Evolutionary conservation across 2,888 invertebrate genomes (phyloP).

Genomic region (Keiferia lycopersicella): DNA sequence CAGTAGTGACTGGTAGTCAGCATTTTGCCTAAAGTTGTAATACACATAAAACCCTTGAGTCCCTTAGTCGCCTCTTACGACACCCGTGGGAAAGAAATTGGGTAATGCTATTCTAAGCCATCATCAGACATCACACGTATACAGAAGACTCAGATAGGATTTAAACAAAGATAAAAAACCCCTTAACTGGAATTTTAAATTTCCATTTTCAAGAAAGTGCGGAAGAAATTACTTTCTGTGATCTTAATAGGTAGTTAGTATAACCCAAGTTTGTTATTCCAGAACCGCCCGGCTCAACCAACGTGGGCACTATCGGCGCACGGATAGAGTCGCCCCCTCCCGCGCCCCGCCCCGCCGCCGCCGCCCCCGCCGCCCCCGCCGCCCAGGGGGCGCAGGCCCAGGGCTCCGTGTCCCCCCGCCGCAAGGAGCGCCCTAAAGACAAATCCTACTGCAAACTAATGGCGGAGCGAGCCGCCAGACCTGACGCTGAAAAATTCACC

Average conservation of each 20-base stretch:
- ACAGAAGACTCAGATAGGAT: no score
- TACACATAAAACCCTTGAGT: no score
- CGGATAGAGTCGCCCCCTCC: constrained; percentile 62
- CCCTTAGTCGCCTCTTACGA: no score
- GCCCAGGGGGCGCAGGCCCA: constrained; percentile 32
- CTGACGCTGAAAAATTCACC: constrained; percentile 61
- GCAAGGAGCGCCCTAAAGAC: constrained; percentile 72
- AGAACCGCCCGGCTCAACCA: constrained; percentile 84
- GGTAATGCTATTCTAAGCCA: no score
- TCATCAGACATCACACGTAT: no score
- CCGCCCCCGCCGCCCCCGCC: constrained; percentile 64
- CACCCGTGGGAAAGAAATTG: no score
- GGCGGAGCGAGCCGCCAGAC: constrained; percentile 65
- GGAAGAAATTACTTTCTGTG: no score
- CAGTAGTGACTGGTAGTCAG: no score
- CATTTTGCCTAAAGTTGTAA: no score
- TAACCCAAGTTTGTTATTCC: constrained; percentile 40
- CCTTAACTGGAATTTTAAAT: no score
- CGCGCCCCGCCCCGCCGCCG: constrained; percentile 53
- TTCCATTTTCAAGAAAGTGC: no score
- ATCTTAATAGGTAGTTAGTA: not conserved
- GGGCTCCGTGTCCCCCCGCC: constrained; percentile 58
- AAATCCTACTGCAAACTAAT: constrained; percentile 81
- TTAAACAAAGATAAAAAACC: not conserved
- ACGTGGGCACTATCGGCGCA: constrained; percentile 83